phyloP scores from a whole-genome alignment of 2,888 invertebrate genomes.

The Tetragnatha montana region DNA sequence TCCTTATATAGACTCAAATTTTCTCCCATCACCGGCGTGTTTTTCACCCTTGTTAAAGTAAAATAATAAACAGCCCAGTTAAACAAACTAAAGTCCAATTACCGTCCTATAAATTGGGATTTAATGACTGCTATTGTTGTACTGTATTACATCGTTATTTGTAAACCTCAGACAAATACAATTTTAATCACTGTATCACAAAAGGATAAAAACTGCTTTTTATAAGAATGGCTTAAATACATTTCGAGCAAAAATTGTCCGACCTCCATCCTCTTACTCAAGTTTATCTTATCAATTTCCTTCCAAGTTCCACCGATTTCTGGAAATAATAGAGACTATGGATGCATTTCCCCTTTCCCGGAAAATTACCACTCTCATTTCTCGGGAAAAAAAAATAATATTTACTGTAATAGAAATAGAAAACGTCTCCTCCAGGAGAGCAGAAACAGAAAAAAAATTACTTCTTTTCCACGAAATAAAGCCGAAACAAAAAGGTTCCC shows the following conservation, averaged over 20 bases:
- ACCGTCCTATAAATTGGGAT: too few relatives aligned
- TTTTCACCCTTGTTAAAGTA: too few relatives aligned
- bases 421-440: background rate
- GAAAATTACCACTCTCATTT: conserved; percentile 4
- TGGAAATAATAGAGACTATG: background rate
- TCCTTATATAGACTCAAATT: too few relatives aligned
- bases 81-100: too few relatives aligned
- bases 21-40: too few relatives aligned
- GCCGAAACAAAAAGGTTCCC: conserved; percentile 1
- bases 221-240: background rate
- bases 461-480: background rate
- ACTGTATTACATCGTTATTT: too few relatives aligned
- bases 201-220: too few relatives aligned
- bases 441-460: background rate
- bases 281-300: background rate
- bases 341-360: background rate
- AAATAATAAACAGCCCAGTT: too few relatives aligned
- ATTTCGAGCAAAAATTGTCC: background rate
- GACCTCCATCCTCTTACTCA: background rate
- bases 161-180: too few relatives aligned
- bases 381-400: background rate
- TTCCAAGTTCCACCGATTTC: background rate
- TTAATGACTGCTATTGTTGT: too few relatives aligned
- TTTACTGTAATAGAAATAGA: background rate
- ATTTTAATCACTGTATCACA: too few relatives aligned